phyloP scores from a whole-genome alignment of 2,113 vertebrate genomes.

The Polyodon spathula region DNA sequence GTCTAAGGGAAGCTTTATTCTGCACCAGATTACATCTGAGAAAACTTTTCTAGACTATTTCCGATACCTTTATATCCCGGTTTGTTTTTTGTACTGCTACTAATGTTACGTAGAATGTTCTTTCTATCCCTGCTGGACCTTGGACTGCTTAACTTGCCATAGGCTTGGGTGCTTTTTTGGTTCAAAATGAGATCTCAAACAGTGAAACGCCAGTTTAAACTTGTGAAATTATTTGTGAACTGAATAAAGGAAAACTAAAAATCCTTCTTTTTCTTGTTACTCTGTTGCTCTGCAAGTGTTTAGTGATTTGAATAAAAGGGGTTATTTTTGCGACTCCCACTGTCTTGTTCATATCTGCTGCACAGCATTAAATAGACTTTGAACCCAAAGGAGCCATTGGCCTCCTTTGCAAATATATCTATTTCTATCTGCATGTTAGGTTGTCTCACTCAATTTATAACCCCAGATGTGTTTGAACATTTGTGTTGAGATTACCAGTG shows the following conservation, averaged over 20 bases:
- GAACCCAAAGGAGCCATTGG: too few relatives aligned
- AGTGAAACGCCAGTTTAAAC: slow-evolving; percentile 28
- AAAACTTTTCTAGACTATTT: slow-evolving; percentile 17
- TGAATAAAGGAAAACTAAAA: slow-evolving; percentile 51
- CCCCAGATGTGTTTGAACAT: too few relatives aligned
- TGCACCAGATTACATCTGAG: slow-evolving; percentile 12
- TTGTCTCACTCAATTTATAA: too few relatives aligned
- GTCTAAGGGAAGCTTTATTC: slow-evolving; percentile 9
- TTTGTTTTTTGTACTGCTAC: slow-evolving; percentile 43
- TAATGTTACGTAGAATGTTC: slow-evolving; percentile 26
- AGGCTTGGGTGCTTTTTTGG: slow-evolving; percentile 20
- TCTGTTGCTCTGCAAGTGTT: slow-evolving; percentile 26
- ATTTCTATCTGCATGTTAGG: too few relatives aligned
- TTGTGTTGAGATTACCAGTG: too few relatives aligned
- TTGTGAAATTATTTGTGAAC: slow-evolving; percentile 47
- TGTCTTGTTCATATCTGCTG: too few relatives aligned
- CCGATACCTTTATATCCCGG: slow-evolving; percentile 31
- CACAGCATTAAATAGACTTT: too few relatives aligned
- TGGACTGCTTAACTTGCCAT: slow-evolving; percentile 27
- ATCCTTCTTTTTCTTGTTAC: slow-evolving; percentile 28
- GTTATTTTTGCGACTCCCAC: too few relatives aligned
- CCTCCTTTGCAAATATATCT: too few relatives aligned
- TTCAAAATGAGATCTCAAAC: slow-evolving; percentile 23
- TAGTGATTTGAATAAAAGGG: too few relatives aligned
- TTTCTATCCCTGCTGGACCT: slow-evolving; percentile 21